Conservation (phyloP, 2,888 invertebrate genomes). For the Eilema caniola region DNA sequence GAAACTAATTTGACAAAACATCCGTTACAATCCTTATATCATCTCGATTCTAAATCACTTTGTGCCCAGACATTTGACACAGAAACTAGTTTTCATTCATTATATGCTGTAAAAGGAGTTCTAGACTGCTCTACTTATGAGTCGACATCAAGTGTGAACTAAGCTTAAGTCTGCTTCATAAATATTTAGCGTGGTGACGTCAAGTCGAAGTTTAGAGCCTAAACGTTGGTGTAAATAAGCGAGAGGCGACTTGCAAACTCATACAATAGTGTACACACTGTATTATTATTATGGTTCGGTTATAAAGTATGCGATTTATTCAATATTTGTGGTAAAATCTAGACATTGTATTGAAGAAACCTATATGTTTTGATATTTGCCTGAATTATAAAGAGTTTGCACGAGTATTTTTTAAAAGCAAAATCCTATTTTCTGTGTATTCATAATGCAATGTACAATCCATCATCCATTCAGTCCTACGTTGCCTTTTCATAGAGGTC, state of each 20-base stretch:
- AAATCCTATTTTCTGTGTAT: no score
- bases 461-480: no score
- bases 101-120: not conserved
- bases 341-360: not conserved
- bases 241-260: slow-evolving; percentile 9
- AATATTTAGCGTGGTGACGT: slow-evolving; percentile 25
- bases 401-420: no score
- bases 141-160: slow-evolving; percentile 6
- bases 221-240: slow-evolving; percentile 23
- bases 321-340: not conserved
- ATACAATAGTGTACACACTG: slow-evolving; percentile 17
- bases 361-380: no score
- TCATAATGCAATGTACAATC: no score
- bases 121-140: not conserved
- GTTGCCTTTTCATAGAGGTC: no score
- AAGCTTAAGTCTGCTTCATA: slow-evolving; percentile 20
- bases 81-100: not conserved
- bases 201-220: slow-evolving; percentile 17
- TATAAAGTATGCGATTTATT: slow-evolving; percentile 13
- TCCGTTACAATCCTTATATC: not conserved
- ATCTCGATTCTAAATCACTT: not conserved
- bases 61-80: not conserved
- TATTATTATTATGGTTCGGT: slow-evolving; percentile 6
- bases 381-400: no score
- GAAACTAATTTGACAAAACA: not conserved